Percentiles rank a stretch among this genome's conserved stretches.
phyloP scores from a whole-genome alignment of 2,797 vertebrate genomes.

The Cetoscarus ocellatus region DNA sequence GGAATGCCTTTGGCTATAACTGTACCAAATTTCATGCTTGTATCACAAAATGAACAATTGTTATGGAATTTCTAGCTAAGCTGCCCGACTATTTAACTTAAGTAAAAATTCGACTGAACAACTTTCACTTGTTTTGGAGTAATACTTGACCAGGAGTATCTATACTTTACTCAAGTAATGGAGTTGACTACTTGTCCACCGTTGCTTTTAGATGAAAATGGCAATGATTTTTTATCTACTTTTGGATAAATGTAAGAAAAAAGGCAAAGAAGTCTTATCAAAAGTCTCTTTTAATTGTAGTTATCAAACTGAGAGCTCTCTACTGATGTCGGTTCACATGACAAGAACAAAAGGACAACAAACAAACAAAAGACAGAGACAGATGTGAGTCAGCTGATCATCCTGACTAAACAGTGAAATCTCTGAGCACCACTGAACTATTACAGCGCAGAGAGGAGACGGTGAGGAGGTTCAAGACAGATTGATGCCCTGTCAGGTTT shows the following conservation, averaged over 20 bases:
- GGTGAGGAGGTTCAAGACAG: constrained; percentile 2
- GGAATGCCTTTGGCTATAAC: no score
- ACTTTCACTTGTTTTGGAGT: no score
- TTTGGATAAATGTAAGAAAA: neutral
- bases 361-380: constrained; percentile 46
- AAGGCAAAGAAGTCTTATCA: constrained; percentile 64
- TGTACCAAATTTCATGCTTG: no score
- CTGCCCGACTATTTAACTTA: no score
- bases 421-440: constrained; percentile 37
- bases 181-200: no score
- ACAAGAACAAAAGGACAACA: constrained; percentile 58
- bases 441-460: constrained; percentile 18
- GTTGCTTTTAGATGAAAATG: no score
- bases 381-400: constrained; percentile 36
- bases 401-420: constrained; percentile 36
- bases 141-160: no score
- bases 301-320: constrained; percentile 57
- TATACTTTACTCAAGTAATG: no score
- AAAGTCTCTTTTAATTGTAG: constrained; percentile 75
- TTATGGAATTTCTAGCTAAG: no score
- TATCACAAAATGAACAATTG: no score
- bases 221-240: neutral
- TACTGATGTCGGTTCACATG: constrained; percentile 42
- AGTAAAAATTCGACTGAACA: no score
- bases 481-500: constrained; percentile 27